A percentile compares a stretch with the other conserved stretches of the same genome.
Evolutionary conservation across 2,888 invertebrate species (phyloP).

Genomic region (Heliconius ethilla): DNA sequence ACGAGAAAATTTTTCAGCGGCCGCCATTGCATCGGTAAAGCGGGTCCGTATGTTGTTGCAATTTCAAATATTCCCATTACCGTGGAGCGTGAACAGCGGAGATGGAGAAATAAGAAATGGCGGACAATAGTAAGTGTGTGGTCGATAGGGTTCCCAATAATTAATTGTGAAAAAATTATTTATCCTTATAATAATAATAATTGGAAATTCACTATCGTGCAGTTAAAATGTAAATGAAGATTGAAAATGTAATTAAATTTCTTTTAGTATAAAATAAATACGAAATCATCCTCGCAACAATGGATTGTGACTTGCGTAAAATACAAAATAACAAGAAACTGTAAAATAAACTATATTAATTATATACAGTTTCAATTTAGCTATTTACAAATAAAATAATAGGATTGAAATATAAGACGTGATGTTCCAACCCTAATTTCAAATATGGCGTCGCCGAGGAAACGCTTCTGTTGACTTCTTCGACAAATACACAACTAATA

Average conservation of each 20-base stretch:
- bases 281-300: no score
- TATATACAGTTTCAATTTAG: neutral
- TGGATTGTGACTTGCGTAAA: neutral
- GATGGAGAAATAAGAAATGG: slow-evolving; percentile 73
- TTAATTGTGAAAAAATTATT: neutral
- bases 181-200: neutral
- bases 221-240: neutral
- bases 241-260: neutral
- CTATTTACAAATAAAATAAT: neutral
- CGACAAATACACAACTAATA: slow-evolving; percentile 42
- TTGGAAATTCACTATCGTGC: neutral
- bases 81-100: slow-evolving; percentile 71
- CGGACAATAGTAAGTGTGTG: slow-evolving; percentile 63
- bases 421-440: slow-evolving; percentile 30
- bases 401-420: neutral
- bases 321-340: neutral
- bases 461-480: slow-evolving; percentile 41
- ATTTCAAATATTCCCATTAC: slow-evolving; percentile 80
- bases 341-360: neutral
- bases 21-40: slow-evolving; percentile 58
- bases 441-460: slow-evolving; percentile 38
- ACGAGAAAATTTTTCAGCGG: slow-evolving; percentile 63
- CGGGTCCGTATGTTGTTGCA: slow-evolving; percentile 78
- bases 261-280: no score
- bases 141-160: slow-evolving; percentile 33